Evolutionary conservation across 2,888 invertebrate genomes (phyloP).

Genomic region (Oscheius sp.): DNA sequence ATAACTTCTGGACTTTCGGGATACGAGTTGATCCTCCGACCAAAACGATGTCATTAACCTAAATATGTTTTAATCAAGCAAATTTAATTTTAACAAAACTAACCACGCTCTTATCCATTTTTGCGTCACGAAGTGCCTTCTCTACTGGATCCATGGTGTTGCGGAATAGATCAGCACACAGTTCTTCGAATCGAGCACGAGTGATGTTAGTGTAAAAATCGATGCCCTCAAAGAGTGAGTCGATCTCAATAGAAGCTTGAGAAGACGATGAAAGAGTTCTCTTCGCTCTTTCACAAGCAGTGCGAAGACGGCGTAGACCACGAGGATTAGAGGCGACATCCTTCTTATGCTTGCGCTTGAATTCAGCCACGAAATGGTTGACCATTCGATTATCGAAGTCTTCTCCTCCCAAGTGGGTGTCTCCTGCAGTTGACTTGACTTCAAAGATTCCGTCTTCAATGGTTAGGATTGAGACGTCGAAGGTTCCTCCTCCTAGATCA

Average conservation of each 20-base stretch:
- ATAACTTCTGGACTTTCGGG: slow-evolving; percentile 95
- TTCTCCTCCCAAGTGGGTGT: slow-evolving; percentile 78
- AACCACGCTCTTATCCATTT: slow-evolving; percentile 92
- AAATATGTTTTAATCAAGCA: too few species aligned
- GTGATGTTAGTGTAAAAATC: slow-evolving; percentile 96
- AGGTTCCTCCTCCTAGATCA: slow-evolving; percentile 84
- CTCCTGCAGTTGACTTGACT: slow-evolving; percentile 88
- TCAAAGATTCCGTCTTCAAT: slow-evolving; percentile 89
- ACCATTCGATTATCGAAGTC: slow-evolving; percentile 76
- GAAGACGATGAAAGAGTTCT: slow-evolving; percentile 76
- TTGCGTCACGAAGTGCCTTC: slow-evolving; percentile 76
- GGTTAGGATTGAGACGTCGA: slow-evolving; percentile 91
- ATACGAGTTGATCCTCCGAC: slow-evolving; percentile 92
- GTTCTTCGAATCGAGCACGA: slow-evolving; percentile 87
- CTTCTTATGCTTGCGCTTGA: slow-evolving; percentile 81
- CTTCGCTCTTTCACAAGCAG: slow-evolving; percentile 82
- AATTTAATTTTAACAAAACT: too few species aligned
- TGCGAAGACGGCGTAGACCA: slow-evolving; percentile 87
- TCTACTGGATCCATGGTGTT: slow-evolving; percentile 96
- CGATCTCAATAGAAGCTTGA: slow-evolving; percentile 83
- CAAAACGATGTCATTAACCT: slow-evolving; percentile 79
- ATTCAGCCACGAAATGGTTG: slow-evolving; percentile 72
- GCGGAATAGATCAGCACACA: slow-evolving; percentile 87
- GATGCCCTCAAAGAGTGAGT: slow-evolving; percentile 91
- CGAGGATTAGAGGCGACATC: slow-evolving; percentile 86